Evolutionary conservation across 1,140 invertebrate species (phyloP), one percentile per base, ranked within the genome.

Genomic region (Apis florea): DNA sequence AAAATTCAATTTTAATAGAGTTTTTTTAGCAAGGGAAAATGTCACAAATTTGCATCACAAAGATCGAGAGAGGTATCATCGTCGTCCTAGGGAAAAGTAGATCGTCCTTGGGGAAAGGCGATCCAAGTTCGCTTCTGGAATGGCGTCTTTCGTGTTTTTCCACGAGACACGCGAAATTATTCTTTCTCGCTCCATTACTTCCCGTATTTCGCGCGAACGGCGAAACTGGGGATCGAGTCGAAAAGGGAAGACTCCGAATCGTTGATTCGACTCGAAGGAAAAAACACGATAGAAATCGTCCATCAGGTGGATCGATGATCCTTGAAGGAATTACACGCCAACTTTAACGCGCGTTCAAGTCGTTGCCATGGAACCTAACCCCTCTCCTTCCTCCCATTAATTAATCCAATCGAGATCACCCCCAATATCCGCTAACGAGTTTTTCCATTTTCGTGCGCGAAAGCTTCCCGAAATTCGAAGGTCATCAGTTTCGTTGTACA

Each of bases 231-330:
- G 13, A 5, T 40, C 6, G 31, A 66, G 21, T 47, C 31, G 64
- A 47, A 66, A n/a, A 40, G 26, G 26, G 26, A 64, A 64, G 9
- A 40, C 31, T 9, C 10, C n/a, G 26, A 40, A 40, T 3, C 64
- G 31, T 63, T 63, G 26, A 47, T 13, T 71, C 79, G 83, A 73
- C 61, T 67, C 64, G 19, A n/a, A 12, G 64, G 19, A 51, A 80
- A 83, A 59, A 56, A 75, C 66, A 58, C 63, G 61, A 70, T 59
- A n/a, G n/a, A 83, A 86, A 86, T 86, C 81, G 83, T 86, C 81
- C 84, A 80, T 87, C 85, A 80, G 49, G 5, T 71, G n/a, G 40
- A 71, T 81, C 56, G 58, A 79, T 31, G 51, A 54, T 85, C 47
- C 68, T 67, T 9, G 64, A 47, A 47, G 21, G 47, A 67, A 67